Conservation (phyloP, 1,140 invertebrate species). For the Halictus rubicundus region DNA sequence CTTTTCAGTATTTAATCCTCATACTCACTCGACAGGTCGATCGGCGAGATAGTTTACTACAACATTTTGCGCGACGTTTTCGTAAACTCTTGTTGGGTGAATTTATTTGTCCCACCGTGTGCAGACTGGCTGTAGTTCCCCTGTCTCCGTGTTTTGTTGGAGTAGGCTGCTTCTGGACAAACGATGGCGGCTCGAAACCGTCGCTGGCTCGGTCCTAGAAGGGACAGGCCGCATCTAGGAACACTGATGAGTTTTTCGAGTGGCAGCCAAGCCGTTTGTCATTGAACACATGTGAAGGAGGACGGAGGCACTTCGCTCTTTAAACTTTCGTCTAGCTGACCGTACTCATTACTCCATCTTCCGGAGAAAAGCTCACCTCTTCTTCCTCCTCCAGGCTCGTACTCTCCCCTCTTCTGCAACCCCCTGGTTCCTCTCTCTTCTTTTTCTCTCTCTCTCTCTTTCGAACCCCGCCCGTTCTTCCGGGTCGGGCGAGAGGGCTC, state of each 20-base stretch:
- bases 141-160: too few relatives aligned
- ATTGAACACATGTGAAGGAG: constrained; percentile 64
- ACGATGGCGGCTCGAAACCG: background rate
- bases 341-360: constrained; percentile 65
- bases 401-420: constrained; percentile 6
- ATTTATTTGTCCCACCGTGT: too few relatives aligned
- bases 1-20: too few relatives aligned
- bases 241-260: constrained; percentile 74
- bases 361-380: constrained; percentile 56
- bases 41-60: too few relatives aligned
- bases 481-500: constrained; percentile 2
- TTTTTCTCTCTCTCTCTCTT: constrained; percentile 29
- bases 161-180: background rate
- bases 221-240: constrained; percentile 47
- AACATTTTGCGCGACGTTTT: too few relatives aligned
- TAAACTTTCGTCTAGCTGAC: constrained; percentile 66
- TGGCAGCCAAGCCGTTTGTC: constrained; percentile 67
- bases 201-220: constrained; percentile 23
- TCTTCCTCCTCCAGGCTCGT: constrained; percentile 21
- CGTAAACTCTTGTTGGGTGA: too few relatives aligned
- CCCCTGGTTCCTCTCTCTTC: background rate
- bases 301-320: constrained; percentile 64
- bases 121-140: too few relatives aligned
- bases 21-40: too few relatives aligned
- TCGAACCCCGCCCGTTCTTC: constrained; percentile 39